phyloP scores from a whole-genome alignment of 1,140 invertebrate genomes.

The Heliconius melpomene region DNA sequence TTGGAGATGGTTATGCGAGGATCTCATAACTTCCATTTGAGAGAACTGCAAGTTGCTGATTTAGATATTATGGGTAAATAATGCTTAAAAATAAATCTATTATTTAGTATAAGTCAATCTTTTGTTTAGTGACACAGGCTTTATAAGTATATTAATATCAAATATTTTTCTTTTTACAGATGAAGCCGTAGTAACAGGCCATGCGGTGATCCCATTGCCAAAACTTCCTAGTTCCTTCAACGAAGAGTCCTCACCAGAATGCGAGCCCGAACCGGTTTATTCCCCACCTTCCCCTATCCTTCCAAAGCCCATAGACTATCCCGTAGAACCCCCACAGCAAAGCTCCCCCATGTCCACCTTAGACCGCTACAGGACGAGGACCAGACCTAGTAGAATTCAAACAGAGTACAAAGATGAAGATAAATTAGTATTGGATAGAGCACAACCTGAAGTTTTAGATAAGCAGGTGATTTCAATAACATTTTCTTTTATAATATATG shows the following conservation, averaged over 20 bases:
- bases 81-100: not conserved
- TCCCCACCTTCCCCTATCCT: conserved; percentile 59
- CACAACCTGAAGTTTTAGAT: conserved; percentile 74
- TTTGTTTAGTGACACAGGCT: not conserved
- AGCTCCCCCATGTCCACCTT: conserved; percentile 71
- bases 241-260: conserved; percentile 61
- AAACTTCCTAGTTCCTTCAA: conserved; percentile 78
- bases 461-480: conserved; percentile 64
- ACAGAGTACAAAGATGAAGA: conserved; percentile 74
- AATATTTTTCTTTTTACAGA: conserved; percentile 53
- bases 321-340: conserved; percentile 48
- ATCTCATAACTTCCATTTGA: conserved; percentile 75
- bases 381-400: conserved; percentile 63
- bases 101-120: not conserved
- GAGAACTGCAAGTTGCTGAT: conserved; percentile 75
- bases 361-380: conserved; percentile 71
- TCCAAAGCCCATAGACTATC: conserved; percentile 47
- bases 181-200: conserved; percentile 77
- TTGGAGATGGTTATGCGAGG: conserved; percentile 80
- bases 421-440: conserved; percentile 75
- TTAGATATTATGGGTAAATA: conserved; percentile 77
- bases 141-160: too few relatives aligned
- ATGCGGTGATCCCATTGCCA: conserved; percentile 78
- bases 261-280: conserved; percentile 60
- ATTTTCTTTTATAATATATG: conserved; percentile 10